Conservation (phyloP, 2,113 vertebrate genomes). For the Otus sunia region DNA sequence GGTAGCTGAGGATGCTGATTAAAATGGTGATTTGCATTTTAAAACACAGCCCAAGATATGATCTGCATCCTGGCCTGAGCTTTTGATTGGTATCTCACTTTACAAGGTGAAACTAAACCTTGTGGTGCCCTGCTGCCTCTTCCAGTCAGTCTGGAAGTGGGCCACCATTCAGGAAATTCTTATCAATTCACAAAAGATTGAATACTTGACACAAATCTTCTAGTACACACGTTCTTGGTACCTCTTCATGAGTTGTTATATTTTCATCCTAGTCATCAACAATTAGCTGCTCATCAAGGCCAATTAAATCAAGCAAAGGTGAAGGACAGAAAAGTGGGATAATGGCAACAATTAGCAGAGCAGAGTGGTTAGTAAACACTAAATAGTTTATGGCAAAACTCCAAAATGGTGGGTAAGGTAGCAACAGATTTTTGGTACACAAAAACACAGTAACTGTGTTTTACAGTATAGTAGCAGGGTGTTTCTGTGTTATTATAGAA, state of each 20-base stretch:
- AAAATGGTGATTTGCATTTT: neutral
- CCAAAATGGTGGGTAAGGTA: neutral
- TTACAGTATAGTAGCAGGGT: neutral
- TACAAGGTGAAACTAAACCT: neutral
- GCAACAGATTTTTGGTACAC: neutral
- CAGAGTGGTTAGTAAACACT: neutral
- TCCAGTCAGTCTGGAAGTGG: neutral
- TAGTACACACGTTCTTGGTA: neutral
- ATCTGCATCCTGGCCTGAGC: neutral
- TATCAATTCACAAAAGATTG: neutral
- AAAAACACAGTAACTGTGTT: neutral
- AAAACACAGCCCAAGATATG: neutral
- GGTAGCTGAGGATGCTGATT: neutral
- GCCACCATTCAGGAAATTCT: neutral
- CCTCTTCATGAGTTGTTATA: neutral
- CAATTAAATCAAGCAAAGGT: neutral
- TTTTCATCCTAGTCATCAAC: neutral
- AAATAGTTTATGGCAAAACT: neutral
- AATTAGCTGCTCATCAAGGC: neutral
- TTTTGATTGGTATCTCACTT: neutral
- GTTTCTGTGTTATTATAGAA: neutral
- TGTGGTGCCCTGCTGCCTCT: neutral
- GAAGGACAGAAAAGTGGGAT: neutral
- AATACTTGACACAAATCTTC: neutral
- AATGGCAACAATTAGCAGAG: neutral